Percentiles rank a stretch among this genome's conserved stretches.
These are phyloP conservation scores for Pelodytes ibericus DNA, from an alignment of 2,797 vertebrate species.

Conservation along the genomic window DNA sequence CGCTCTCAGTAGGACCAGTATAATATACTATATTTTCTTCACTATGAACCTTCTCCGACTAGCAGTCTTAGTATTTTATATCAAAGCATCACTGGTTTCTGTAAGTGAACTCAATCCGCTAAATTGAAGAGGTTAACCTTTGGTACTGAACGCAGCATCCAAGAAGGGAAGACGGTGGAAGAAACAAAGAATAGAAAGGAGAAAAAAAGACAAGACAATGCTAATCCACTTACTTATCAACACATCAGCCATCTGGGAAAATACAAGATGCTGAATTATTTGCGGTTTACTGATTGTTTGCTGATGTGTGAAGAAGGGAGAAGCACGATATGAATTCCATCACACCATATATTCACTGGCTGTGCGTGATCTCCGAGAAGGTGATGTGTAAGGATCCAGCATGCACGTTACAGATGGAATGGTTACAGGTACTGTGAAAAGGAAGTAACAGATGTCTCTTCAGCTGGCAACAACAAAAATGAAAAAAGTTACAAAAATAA, in stretches of 20 bases:
- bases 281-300: conserved; percentile 39
- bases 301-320: conserved; percentile 44
- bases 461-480: conserved; percentile 11
- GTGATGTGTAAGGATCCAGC: conserved; percentile 25
- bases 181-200: not conserved
- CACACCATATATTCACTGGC: not conserved
- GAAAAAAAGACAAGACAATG: conserved; percentile 21
- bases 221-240: conserved; percentile 43
- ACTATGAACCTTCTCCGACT: no score
- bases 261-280: conserved; percentile 34
- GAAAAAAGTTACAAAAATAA: no score
- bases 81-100: no score
- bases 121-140: no score
- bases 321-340: conserved; percentile 12
- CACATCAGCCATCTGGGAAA: conserved; percentile 25
- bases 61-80: no score
- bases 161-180: not conserved
- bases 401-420: not conserved
- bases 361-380: not conserved
- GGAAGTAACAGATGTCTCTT: conserved; percentile 16
- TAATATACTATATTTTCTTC: no score
- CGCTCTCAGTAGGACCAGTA: no score
- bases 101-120: no score
- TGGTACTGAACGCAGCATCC: not conserved
- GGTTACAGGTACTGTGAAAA: not conserved